Base-by-base conservation (phyloP, 92 coral and sea anemone species). In the Porites lobata region DNA sequence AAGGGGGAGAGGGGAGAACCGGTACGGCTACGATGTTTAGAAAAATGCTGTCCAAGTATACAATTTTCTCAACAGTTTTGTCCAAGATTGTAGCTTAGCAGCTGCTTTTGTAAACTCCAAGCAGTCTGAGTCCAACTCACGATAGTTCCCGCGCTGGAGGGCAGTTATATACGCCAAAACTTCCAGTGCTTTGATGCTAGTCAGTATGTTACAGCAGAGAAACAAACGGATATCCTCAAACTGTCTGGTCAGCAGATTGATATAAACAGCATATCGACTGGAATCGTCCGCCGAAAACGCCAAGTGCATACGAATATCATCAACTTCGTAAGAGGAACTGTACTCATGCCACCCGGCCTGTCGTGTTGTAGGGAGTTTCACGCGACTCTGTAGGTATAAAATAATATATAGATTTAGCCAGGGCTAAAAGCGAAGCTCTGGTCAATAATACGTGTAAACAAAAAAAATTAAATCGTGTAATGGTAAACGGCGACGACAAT, bases 361-460 rank as follows among this genome's bases (percentile, higher is more conserved):
- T 86, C 17, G 76, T 77, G 59, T 79, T 66, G 83, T 86, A 86
- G 51, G 24, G 78, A 65, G 90, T 86, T 69, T 86, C 90, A 61
- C 90, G 77, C 19, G 86, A 76, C 52, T 84, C 90, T 18, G 69
- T 86, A 9, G 90, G 90, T 43, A 86, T 86, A 86, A 86, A 86
- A 79, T 86, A 86, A 26, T 26, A 26, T 26, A 26, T 26, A 26
- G 29, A 26, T 26, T 26, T 26, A 26, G 29, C 29, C 29, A 26
- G 29, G 29, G 29, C 29, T 26, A 26, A 26, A 26, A 26, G 29
- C 29, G 29, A 26, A 26, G 29, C 29, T 26, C 29, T 26, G 29
- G 29, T 26, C 1, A 26, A 26, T 26, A 26, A 26, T 26, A 26
- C 29, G 29, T 26, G 29, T 26, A 26, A 26, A 26, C 29, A 1